Evolutionary conservation across 1,140 invertebrate species (phyloP).

Genomic region (Orussus abietinus): DNA sequence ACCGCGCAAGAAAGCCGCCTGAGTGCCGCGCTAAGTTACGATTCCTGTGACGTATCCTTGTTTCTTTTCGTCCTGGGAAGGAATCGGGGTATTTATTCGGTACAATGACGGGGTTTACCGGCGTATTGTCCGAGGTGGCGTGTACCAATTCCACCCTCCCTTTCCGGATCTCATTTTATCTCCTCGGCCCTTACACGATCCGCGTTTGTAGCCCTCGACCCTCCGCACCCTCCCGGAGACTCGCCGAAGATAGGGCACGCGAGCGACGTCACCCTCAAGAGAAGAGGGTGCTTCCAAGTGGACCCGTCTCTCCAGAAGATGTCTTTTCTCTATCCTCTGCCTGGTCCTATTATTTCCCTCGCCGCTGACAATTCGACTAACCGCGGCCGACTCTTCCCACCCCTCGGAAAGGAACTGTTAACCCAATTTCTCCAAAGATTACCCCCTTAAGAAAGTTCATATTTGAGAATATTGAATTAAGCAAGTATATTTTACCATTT

Average conservation of each 20-base stretch:
- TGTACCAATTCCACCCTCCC: slow-evolving; percentile 42
- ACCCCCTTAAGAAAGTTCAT: no score
- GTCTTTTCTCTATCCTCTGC: no score
- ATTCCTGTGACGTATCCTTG: no score
- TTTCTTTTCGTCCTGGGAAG: background rate
- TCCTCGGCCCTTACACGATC: slow-evolving; percentile 45
- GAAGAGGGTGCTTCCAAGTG: no score
- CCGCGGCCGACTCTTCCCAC: slow-evolving; percentile 10
- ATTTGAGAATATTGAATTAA: no score
- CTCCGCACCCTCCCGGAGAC: slow-evolving; percentile 7
- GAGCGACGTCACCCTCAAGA: no score
- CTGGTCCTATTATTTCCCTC: no score
- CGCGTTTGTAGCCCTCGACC: slow-evolving; percentile 37
- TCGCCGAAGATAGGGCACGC: slow-evolving; percentile 33
- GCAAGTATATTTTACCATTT: no score
- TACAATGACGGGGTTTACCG: background rate
- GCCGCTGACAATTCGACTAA: slow-evolving; percentile 5
- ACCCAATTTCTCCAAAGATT: no score
- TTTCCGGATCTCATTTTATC: slow-evolving; percentile 48
- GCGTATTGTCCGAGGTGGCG: slow-evolving; percentile 9
- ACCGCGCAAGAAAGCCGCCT: no score
- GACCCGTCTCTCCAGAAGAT: no score
- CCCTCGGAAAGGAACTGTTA: slow-evolving; percentile 14
- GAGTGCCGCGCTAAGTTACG: no score
- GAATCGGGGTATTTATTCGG: background rate